Conservation (phyloP, 2,888 invertebrate genomes). For the Magallana nippona region DNA sequence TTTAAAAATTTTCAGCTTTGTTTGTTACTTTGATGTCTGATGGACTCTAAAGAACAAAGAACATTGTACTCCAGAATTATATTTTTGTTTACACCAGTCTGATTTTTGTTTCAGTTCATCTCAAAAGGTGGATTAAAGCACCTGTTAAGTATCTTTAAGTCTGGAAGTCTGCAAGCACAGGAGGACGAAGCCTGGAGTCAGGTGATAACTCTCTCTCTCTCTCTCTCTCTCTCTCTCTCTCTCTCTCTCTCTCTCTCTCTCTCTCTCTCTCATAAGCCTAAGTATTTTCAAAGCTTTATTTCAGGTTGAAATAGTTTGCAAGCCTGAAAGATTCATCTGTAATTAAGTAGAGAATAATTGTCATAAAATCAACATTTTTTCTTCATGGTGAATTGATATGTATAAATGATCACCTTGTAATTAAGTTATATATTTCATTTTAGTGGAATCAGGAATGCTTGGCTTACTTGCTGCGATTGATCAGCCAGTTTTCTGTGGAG, state of each 20-base stretch:
- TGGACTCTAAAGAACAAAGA: no score
- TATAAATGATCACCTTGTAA: background rate
- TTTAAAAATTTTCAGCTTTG: no score
- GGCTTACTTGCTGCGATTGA: slow-evolving; percentile 90
- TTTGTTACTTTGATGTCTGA: no score
- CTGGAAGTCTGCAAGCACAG: slow-evolving; percentile 88
- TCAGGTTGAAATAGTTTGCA: no score
- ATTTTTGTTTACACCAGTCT: background rate
- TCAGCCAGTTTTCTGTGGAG: slow-evolving; percentile 91
- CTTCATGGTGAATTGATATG: no score
- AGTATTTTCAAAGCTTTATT: no score
- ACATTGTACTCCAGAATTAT: background rate
- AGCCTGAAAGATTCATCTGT: no score
- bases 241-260: no score
- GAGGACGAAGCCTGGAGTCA: slow-evolving; percentile 85
- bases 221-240: no score
- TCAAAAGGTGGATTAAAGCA: slow-evolving; percentile 92
- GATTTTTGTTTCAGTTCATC: slow-evolving; percentile 84
- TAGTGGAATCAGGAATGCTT: slow-evolving; percentile 97
- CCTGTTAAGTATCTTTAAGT: slow-evolving; percentile 94
- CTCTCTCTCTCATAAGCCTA: no score
- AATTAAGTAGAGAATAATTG: no score
- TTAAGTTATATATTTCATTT: slow-evolving; percentile 41
- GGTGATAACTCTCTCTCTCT: slow-evolving; percentile 66
- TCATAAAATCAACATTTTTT: no score